phyloP scores from a whole-genome alignment of 2,113 vertebrate species.

The Leptosomus discolor region DNA sequence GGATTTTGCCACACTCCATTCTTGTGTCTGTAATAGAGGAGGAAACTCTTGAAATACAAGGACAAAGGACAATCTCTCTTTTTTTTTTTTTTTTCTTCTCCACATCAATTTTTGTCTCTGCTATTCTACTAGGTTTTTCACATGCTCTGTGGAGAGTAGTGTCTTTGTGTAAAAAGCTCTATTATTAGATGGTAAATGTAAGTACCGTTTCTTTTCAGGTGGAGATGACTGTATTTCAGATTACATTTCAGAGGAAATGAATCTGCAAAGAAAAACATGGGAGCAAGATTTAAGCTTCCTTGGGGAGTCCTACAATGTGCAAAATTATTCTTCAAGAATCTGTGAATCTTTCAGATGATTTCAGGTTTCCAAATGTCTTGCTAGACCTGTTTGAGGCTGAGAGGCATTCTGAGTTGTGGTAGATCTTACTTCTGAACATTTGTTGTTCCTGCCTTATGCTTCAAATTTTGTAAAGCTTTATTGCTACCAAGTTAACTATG shows the following conservation, averaged over 20 bases:
- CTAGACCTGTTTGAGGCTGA: not conserved
- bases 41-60: not conserved
- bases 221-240: not conserved
- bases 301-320: not conserved
- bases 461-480: not conserved
- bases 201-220: not conserved
- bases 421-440: not conserved
- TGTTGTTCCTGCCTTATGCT: not conserved
- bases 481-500: not conserved
- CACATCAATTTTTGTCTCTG: not conserved
- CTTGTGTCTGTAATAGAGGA: not conserved
- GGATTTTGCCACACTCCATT: not conserved
- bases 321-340: not conserved
- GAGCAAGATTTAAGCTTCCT: not conserved
- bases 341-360: not conserved
- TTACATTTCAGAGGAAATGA: not conserved
- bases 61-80: not conserved
- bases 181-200: not conserved
- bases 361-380: not conserved
- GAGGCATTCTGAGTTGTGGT: not conserved
- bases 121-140: not conserved
- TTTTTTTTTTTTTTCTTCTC: not conserved
- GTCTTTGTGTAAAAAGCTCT: not conserved
- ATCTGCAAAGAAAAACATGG: not conserved
- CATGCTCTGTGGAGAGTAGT: not conserved